Evolutionary conservation across 2,113 vertebrate species (phyloP).

Genomic region (Spheniscus mendiculus): DNA sequence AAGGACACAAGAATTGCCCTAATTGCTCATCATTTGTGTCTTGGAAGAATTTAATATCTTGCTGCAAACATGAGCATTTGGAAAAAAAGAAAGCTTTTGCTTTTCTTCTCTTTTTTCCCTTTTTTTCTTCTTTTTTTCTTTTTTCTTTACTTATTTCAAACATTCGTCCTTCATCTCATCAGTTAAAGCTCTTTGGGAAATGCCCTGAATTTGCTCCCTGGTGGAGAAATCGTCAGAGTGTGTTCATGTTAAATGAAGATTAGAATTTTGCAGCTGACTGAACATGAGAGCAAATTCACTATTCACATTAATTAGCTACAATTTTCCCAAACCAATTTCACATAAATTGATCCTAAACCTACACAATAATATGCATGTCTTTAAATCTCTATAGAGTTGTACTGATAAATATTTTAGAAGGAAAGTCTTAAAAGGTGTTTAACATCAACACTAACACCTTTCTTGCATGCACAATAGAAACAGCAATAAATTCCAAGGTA

Average conservation of each 20-base stretch:
- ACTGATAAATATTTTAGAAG: not conserved
- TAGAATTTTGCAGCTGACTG: constrained; percentile 18
- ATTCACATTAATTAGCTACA: constrained; percentile 3
- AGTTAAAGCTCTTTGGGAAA: not conserved
- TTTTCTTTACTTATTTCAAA: not conserved
- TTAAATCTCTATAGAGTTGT: not conserved
- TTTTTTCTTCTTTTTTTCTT: accelerated
- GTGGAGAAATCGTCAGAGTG: not conserved
- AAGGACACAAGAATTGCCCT: not conserved
- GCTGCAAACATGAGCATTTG: not conserved
- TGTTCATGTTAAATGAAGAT: not conserved
- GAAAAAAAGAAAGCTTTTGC: not conserved
- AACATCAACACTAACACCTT: not conserved
- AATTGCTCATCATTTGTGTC: not conserved
- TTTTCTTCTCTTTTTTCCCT: not conserved
- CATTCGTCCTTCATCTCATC: not conserved
- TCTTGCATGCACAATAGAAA: not conserved
- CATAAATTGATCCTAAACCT: not conserved
- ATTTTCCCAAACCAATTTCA: constrained; percentile 14
- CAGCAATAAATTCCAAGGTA: not conserved
- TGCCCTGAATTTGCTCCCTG: not conserved
- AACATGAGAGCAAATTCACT: not conserved
- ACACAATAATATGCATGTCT: not conserved
- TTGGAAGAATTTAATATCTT: not conserved
- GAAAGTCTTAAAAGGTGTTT: not conserved